These are phyloP conservation scores for Avahi laniger DNA, from an alignment of 2,797 vertebrate species.

Conservation along the genomic window DNA sequence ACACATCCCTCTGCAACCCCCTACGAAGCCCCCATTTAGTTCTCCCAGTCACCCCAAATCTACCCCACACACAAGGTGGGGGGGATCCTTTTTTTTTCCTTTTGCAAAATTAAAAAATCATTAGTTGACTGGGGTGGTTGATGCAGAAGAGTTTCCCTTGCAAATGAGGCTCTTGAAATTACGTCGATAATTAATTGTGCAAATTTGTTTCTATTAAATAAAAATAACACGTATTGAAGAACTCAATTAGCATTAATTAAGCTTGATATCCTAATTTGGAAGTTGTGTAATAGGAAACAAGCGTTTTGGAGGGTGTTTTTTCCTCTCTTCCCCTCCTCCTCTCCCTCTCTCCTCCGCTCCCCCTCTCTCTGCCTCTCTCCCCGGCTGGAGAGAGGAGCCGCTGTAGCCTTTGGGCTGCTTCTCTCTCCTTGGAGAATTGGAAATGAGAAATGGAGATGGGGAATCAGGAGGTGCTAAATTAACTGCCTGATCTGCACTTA, in stretches of 20 bases:
- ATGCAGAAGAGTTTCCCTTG: conserved; percentile 88
- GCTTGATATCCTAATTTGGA: conserved; percentile 99
- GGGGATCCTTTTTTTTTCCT: neutral
- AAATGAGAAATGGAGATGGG: conserved; percentile 99
- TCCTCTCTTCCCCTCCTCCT: conserved; percentile 63
- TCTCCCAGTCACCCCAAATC: neutral
- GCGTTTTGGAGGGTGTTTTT: conserved; percentile 92
- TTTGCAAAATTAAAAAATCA: conserved; percentile 79
- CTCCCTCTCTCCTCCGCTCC: conserved; percentile 25
- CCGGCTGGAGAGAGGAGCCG: conserved; percentile 94
- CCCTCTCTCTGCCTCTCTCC: conserved; percentile 72
- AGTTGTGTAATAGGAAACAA: conserved; percentile 99
- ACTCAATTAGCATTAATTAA: conserved; percentile 99
- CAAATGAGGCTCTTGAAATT: conserved; percentile 99
- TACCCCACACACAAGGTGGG: neutral
- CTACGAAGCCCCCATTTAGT: neutral
- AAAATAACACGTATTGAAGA: conserved; percentile 99
- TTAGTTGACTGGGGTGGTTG: conserved; percentile 86
- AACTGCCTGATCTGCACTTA: conserved; percentile 99
- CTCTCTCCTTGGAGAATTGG: conserved; percentile 98
- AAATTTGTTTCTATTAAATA: conserved; percentile 99
- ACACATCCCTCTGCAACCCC: neutral
- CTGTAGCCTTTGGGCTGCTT: conserved; percentile 97
- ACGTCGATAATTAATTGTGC: conserved; percentile 99
- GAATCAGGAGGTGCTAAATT: conserved; percentile 99